phyloP scores from a whole-genome alignment of 2,888 invertebrate species.

The Caenorhabditis sp. region DNA sequence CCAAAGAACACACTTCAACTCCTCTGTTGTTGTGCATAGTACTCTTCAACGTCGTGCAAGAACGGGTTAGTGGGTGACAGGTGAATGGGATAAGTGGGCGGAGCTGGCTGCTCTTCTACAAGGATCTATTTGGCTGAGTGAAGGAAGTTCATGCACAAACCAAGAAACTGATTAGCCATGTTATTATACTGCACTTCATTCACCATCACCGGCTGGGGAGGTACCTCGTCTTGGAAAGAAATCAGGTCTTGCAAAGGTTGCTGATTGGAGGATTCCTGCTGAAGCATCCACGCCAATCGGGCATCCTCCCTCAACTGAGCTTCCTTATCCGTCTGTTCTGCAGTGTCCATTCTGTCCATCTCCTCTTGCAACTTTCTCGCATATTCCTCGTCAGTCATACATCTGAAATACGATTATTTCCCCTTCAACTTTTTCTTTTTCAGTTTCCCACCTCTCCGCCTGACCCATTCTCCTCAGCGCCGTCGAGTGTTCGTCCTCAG shows the following conservation, averaged over 20 bases:
- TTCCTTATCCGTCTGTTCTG: conserved; percentile 25
- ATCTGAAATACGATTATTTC: conserved; percentile 9
- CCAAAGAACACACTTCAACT: conserved; percentile 31
- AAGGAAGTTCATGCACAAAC: conserved; percentile 14
- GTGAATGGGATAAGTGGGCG: conserved; percentile 8
- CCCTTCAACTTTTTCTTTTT: background rate
- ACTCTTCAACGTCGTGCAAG: conserved; percentile 48
- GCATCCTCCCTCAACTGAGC: conserved; percentile 34
- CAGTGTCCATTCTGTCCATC: conserved; percentile 29
- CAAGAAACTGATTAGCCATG: conserved; percentile 45
- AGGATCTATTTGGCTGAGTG: background rate
- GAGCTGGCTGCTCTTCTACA: conserved; percentile 33
- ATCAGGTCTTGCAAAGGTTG: conserved; percentile 20
- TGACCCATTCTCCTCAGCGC: conserved; percentile 28
- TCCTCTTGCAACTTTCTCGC: conserved; percentile 48
- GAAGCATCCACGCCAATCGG: conserved; percentile 22
- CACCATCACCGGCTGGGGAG: background rate
- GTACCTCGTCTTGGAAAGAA: conserved; percentile 36
- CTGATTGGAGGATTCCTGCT: conserved; percentile 6
- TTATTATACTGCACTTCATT: conserved; percentile 33
- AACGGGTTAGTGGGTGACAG: conserved; percentile 54
- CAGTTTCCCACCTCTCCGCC: conserved; percentile 23
- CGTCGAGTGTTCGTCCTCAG: conserved; percentile 37
- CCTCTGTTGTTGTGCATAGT: conserved; percentile 20
- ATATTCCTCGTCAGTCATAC: conserved; percentile 40